Evolutionary conservation across 2,888 invertebrate genomes (phyloP), one percentile per base, ranked within the genome.

Genomic region (Dynastes tityus): DNA sequence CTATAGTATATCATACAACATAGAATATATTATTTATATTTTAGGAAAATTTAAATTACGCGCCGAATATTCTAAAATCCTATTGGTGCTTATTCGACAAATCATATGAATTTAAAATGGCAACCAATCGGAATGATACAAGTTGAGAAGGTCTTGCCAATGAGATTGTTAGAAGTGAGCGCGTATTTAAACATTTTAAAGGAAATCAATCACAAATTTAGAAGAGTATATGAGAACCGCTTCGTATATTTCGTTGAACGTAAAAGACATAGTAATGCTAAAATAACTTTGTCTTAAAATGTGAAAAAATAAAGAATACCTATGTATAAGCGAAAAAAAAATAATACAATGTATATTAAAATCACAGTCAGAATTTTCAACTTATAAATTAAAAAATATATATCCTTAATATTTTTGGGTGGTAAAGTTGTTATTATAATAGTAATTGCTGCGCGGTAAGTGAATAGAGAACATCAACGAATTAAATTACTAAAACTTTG

Each of bases 321-420:
- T 74, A 76, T 74, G 81, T 80, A 37, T 37, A 37, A 37, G 79
- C 79, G 76, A 80, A 81, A 78, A 81, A 80, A 81, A 78, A 81
- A 83, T 45, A 82, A 64, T 64, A 64, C 32, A 71, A 77, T 45
- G 45, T 80, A 80, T 55, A 80, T 80, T 81, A 80, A 80, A 84
- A 86, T 86, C 86, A 86, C 86, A 86, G 86, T 85, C 84, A 84
- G 83, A 84, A 83, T 83, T 83, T 80, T 82, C 68, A 77, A 77
- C 77, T 71, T 77, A 76, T 67, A 67, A 76, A 76, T 76, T 65
- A 76, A 67, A 76, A 76, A 73, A 58, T 55, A 58, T 37, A 27
- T 73, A 37, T 71, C 29, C n/a, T 73, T 73, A 73, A 29, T 40
- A 40, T 40, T 73, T 37, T 55, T 58, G 58, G 73, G 58, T 73